A percentile compares a stretch with the other conserved stretches of the same genome.
Conservation (phyloP, 64 coral and sea anemone genomes). For the Cladopsammia gracilis region DNA sequence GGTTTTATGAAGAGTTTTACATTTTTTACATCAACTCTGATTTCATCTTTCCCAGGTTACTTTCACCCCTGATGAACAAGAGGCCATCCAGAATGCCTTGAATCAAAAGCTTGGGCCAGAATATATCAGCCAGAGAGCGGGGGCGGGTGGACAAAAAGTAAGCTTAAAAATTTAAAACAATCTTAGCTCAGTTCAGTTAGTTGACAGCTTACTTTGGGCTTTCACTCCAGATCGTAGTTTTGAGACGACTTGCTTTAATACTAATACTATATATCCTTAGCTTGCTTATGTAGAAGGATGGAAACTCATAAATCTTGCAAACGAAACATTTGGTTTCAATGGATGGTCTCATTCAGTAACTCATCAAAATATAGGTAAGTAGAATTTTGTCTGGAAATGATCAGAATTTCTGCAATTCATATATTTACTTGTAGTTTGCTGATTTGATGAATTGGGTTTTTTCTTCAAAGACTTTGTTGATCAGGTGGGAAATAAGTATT, state of each 20-base stretch:
- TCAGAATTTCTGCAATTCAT: neutral
- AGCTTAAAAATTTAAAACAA: too few relatives aligned
- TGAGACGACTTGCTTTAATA: neutral
- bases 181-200: too few relatives aligned
- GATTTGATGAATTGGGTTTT: neutral
- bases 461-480: slow-evolving; percentile 86
- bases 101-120: slow-evolving; percentile 88
- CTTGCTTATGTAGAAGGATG: slow-evolving; percentile 96
- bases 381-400: neutral
- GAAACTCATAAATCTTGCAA: slow-evolving; percentile 89
- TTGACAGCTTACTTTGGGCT: too few relatives aligned
- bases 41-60: slow-evolving; percentile 45
- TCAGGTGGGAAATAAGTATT: slow-evolving; percentile 89
- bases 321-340: slow-evolving; percentile 97
- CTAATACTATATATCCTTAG: neutral
- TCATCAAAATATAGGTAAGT: slow-evolving; percentile 94
- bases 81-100: slow-evolving; percentile 79
- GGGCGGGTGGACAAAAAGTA: slow-evolving; percentile 93
- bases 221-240: neutral
- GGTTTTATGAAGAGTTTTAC: too few relatives aligned
- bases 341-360: slow-evolving; percentile 97
- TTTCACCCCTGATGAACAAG: slow-evolving; percentile 75
- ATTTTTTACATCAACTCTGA: too few relatives aligned
- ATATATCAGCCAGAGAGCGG: slow-evolving; percentile 91
- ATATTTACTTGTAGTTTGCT: too few relatives aligned